Evolutionary conservation across 2,888 invertebrate species (phyloP).

Genomic region (Drosophila fungiperda): DNA sequence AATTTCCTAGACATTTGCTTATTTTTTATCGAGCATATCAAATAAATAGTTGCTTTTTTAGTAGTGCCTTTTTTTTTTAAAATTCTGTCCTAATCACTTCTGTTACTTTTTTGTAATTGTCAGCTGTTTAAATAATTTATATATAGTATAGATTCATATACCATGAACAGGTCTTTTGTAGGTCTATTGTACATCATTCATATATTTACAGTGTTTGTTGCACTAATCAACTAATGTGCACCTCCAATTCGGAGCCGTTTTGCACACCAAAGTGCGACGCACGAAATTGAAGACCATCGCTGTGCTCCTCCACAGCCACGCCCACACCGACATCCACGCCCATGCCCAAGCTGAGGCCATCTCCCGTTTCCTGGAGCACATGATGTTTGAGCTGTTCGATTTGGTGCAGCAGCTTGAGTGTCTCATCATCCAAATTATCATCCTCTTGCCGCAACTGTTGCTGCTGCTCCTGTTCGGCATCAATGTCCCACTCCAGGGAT

Average conservation of each 20-base stretch:
- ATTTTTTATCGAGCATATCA: neutral
- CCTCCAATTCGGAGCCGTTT: constrained; percentile 50
- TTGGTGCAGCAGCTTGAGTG: constrained; percentile 88
- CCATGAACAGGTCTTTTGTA: constrained; percentile 41
- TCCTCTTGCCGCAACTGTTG: constrained; percentile 84
- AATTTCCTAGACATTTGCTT: neutral
- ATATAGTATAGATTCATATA: constrained; percentile 5
- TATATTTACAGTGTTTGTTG: constrained; percentile 40
- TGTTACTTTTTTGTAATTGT: neutral
- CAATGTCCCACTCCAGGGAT: constrained; percentile 90
- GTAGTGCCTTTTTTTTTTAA: neutral
- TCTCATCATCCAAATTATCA: constrained; percentile 88
- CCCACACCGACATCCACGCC: constrained; percentile 15
- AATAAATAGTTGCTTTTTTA: constrained; percentile 2
- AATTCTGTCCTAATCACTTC: neutral
- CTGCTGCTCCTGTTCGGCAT: constrained; percentile 84
- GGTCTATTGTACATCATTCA: constrained; percentile 34
- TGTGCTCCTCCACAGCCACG: constrained; percentile 58
- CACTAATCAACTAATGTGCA: constrained; percentile 64
- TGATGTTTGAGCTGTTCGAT: constrained; percentile 89
- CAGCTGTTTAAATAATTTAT: neutral
- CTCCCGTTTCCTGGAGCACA: constrained; percentile 89
- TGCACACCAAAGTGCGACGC: constrained; percentile 55
- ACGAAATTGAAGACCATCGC: constrained; percentile 58
- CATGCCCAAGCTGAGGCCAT: constrained; percentile 71